Evolutionary conservation across 2,797 vertebrate genomes (phyloP).

Genomic region (Paramormyrops hopkinsi): DNA sequence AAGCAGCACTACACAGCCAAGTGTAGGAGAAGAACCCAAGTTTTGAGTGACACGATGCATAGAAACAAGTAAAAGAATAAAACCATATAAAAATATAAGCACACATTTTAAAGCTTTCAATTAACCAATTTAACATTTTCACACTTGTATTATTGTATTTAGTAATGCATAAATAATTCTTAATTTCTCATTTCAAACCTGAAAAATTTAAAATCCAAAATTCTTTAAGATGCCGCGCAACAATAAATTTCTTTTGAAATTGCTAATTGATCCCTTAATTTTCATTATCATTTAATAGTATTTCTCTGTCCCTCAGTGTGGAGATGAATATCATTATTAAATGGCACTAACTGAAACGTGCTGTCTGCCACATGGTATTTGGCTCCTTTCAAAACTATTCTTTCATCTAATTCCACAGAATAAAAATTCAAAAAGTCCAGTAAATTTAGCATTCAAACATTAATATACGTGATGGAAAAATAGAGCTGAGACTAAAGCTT

Average conservation of each 20-base stretch:
- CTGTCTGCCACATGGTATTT: neutral
- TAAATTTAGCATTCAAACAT: neutral
- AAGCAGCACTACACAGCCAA: neutral
- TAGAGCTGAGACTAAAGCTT: neutral
- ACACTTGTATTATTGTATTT: neutral
- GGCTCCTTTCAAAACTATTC: neutral
- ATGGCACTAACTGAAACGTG: neutral
- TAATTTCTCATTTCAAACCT: neutral
- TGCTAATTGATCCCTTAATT: neutral
- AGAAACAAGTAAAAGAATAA: neutral
- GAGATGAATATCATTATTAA: neutral
- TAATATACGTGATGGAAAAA: neutral
- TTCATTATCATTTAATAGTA: neutral
- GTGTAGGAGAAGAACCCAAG: neutral
- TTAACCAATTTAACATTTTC: neutral
- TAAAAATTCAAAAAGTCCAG: neutral
- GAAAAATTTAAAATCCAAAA: neutral
- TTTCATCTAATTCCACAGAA: neutral
- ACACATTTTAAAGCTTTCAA: neutral
- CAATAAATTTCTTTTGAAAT: neutral
- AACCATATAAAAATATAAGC: neutral
- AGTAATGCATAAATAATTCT: neutral
- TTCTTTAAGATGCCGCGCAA: neutral
- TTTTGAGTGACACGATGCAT: neutral
- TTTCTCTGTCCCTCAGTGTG: neutral